phyloP scores from a whole-genome alignment of 1,140 invertebrate species.

The Heterodera carotae region DNA sequence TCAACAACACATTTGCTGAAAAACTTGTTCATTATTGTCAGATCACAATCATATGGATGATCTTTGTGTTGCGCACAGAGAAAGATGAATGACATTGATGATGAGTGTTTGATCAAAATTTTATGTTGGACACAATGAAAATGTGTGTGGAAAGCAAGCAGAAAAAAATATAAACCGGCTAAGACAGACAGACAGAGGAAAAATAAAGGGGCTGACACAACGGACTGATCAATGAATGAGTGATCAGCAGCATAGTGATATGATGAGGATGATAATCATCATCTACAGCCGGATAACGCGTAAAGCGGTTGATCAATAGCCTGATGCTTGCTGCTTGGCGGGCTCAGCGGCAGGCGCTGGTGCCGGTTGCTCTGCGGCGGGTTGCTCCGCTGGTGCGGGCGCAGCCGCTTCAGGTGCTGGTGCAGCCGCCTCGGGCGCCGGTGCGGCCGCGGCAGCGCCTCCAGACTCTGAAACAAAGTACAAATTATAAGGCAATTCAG shows the following conservation, averaged over 20 bases:
- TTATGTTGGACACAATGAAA: conserved; percentile 6
- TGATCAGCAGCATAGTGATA: too few relatives aligned
- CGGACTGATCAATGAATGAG: background rate
- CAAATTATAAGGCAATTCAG: background rate
- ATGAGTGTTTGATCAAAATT: background rate
- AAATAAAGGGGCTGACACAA: background rate
- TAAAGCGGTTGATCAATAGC: conserved; percentile 1
- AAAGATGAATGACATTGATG: too few relatives aligned
- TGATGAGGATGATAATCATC: background rate
- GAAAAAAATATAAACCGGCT: background rate
- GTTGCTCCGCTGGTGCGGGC: conserved; percentile 5
- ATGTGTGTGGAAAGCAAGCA: background rate
- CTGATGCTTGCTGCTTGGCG: background rate
- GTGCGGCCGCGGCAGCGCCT: background rate
- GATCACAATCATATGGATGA: too few relatives aligned
- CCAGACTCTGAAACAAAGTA: background rate
- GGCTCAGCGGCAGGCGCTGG: conserved; percentile 18
- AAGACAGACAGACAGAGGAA: background rate
- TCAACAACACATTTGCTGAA: too few relatives aligned
- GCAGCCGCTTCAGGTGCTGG: conserved; percentile 3
- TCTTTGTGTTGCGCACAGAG: too few relatives aligned
- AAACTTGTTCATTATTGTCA: background rate
- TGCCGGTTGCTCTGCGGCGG: conserved; percentile 7
- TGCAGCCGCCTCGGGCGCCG: conserved; percentile 1
- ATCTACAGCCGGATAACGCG: background rate